phyloP scores from a whole-genome alignment of 2,797 vertebrate genomes.

The Pipistrellus kuhlii region DNA sequence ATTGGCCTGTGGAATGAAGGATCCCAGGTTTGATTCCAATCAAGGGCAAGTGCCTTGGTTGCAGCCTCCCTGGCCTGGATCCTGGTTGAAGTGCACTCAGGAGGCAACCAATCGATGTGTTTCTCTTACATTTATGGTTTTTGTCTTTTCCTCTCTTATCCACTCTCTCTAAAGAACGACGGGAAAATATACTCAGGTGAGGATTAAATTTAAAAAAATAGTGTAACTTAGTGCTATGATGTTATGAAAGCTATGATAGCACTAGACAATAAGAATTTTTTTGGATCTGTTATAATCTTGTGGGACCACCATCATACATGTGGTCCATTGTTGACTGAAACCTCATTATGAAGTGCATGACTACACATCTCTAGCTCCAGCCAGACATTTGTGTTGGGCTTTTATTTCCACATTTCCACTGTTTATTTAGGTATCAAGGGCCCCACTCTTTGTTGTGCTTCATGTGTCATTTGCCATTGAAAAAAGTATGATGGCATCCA shows the following conservation, averaged over 20 bases:
- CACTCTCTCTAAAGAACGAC: too few relatives aligned
- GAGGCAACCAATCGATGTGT: too few relatives aligned
- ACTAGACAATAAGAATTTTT: background rate
- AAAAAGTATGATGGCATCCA: background rate
- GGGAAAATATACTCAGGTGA: too few relatives aligned
- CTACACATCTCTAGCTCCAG: background rate
- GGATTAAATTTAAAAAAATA: background rate
- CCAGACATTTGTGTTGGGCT: background rate
- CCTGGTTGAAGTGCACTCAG: too few relatives aligned
- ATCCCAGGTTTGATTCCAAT: too few relatives aligned
- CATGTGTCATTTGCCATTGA: background rate
- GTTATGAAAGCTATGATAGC: background rate
- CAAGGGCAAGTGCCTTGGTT: too few relatives aligned
- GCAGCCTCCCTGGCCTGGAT: too few relatives aligned
- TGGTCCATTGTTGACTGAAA: fast-evolving
- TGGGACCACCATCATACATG: background rate
- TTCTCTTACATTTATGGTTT: too few relatives aligned
- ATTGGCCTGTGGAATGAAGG: too few relatives aligned
- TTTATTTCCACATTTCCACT: background rate
- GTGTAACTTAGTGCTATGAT: background rate
- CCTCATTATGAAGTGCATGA: background rate
- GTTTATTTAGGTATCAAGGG: background rate
- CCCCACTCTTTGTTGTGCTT: background rate
- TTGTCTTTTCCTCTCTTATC: too few relatives aligned
- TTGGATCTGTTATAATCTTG: background rate